A percentile compares a stretch with the other conserved stretches of the same genome.
phyloP scores from a whole-genome alignment of 92 coral and sea anemone species.

The Anthopleura xanthogrammica region DNA sequence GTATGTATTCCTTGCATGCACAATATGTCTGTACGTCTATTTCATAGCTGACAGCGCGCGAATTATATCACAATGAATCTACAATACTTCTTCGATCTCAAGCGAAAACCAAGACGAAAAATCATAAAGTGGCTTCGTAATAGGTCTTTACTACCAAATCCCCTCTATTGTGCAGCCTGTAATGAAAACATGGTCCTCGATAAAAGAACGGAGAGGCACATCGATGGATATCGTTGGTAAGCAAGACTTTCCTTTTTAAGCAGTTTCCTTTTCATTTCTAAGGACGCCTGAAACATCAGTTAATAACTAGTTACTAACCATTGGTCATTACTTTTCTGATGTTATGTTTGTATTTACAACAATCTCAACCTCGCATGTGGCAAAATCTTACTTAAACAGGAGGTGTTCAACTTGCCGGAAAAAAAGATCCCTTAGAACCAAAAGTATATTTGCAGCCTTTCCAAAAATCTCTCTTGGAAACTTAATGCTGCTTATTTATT shows the following conservation, averaged over 20 bases:
- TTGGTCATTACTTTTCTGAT: too few relatives aligned
- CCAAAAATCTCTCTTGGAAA: not conserved
- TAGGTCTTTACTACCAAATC: not conserved
- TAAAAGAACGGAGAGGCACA: not conserved
- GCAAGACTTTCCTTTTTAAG: not conserved
- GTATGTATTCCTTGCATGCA: not conserved
- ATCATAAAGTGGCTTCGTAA: not conserved
- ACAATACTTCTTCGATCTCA: not conserved
- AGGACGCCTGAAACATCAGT: too few relatives aligned
- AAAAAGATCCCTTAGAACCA: not conserved
- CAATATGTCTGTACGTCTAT: not conserved
- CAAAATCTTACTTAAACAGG: not conserved
- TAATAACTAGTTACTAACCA: too few relatives aligned
- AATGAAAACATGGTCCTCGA: not conserved
- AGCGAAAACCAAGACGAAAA: conserved; percentile 2
- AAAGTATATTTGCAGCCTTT: not conserved
- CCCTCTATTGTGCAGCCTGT: not conserved
- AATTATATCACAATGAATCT: not conserved
- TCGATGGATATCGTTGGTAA: not conserved
- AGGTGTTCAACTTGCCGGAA: not conserved
- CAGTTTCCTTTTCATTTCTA: too few relatives aligned
- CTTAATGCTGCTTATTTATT: not conserved
- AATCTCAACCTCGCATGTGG: too few relatives aligned
- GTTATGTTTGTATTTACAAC: too few relatives aligned
- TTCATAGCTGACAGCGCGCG: not conserved